phyloP scores from a whole-genome alignment of 2,888 invertebrate genomes.

The Lordiphosa fenestrarum region DNA sequence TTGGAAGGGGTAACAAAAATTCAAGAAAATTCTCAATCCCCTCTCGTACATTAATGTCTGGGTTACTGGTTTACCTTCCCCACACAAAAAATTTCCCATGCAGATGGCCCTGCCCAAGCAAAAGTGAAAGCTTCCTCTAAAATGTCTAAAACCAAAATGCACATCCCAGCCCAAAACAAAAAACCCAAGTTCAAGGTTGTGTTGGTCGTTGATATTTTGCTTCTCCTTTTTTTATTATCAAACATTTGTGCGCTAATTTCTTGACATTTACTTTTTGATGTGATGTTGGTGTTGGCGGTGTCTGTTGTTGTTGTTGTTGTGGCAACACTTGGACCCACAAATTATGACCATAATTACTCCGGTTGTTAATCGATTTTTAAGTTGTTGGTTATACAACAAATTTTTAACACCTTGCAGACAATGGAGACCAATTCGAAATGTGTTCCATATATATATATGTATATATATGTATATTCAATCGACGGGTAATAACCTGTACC shows the following conservation, averaged over 20 bases:
- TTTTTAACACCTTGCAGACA: constrained; percentile 69
- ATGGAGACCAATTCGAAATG: constrained; percentile 33
- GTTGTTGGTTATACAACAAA: constrained; percentile 52
- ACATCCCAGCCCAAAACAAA: constrained; percentile 17
- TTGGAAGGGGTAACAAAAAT: too few relatives aligned
- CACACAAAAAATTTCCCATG: constrained; percentile 39
- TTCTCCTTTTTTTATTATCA: too few relatives aligned
- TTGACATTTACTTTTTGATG: constrained; percentile 58
- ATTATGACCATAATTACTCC: constrained; percentile 67
- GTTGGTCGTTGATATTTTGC: constrained; percentile 51
- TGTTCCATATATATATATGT: constrained; percentile 32
- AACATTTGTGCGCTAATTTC: constrained; percentile 35
- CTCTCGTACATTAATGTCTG: constrained; percentile 18
- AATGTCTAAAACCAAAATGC: too few relatives aligned
- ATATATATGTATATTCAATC: constrained; percentile 44
- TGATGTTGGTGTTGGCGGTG: too few relatives aligned
- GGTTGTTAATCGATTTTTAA: constrained; percentile 68
- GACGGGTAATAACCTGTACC: constrained; percentile 29
- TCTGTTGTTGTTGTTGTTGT: constrained; percentile 57
- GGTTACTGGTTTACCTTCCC: constrained; percentile 56
- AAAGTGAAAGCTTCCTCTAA: constrained; percentile 33
- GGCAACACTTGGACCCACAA: constrained; percentile 55
- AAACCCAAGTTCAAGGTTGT: constrained; percentile 62
- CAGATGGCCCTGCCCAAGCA: constrained; percentile 55
- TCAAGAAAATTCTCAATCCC: background rate